Base-by-base conservation (phyloP, 2,113 vertebrate species). In the Eulacestoma nigropectus region DNA sequence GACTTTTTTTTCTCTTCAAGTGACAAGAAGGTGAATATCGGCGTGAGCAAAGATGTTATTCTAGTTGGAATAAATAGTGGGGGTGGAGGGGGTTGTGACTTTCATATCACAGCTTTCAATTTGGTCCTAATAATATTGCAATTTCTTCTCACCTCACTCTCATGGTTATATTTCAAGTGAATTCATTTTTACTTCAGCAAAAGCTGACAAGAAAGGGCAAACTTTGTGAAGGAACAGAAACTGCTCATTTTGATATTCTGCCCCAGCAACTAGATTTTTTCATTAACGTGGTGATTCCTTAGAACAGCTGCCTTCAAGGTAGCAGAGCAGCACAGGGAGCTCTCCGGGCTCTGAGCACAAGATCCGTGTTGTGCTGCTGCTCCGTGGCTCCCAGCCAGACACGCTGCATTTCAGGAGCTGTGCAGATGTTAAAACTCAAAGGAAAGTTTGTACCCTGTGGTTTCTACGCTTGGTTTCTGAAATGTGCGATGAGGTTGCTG, bases 401-500 rank as follows among this genome's bases (percentile, higher is more conserved):
- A 27, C 21, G 0, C 35, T 37, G 47, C 4, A 0, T 26, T 2
- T 22, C 25, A 68, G 33, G 39, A 86, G 23, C 42, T 42, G 30
- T 39, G 83, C 33, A 46, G 55, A 7, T 47, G 65, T 26, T 79
- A 42, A 78, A 64, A 30, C 60, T 26, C 42, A 6, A 52, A n/a
- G 22, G 19, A 4, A 50, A 63, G 33, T n/a, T 73, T 50, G 19
- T n/a, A 44, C 17, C 1, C 49, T 52, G 29, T 73, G 46, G 3
- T 55, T 63, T 59, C 90, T 56, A 0, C 16, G 19, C 55, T 49
- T 49, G 25, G 2, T 37, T 65, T 84, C 46, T 86, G 27, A 86
- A 23, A 25, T 20, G 22, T 1, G 26, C 0, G 0, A 1, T 46
- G 39, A 23, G 16, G 11, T 16, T 39, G 44, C 16, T 72, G 72